These are phyloP conservation scores for Melanotus villosus DNA, from an alignment of 2,888 invertebrate genomes.

Conservation along the genomic window DNA sequence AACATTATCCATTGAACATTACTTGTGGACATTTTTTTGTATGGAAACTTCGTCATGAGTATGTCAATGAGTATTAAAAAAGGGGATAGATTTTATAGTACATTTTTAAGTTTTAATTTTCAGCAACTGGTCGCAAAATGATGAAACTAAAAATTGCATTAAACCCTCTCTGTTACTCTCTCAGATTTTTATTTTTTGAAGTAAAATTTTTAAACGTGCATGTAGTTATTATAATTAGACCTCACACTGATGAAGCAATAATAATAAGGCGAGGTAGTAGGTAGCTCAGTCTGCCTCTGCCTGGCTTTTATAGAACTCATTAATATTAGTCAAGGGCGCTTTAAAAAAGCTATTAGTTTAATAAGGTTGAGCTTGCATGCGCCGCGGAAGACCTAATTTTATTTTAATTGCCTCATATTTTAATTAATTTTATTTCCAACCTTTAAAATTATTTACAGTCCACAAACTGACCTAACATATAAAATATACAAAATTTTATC, in stretches of 20 bases:
- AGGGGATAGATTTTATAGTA: no score
- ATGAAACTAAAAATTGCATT: no score
- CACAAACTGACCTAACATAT: slow-evolving; percentile 8
- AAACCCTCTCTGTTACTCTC: no score
- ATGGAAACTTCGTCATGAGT: no score
- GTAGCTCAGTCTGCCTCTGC: slow-evolving; percentile 18
- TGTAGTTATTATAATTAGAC: slow-evolving; percentile 23
- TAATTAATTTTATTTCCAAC: slow-evolving; percentile 35
- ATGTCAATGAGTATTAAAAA: no score
- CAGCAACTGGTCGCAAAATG: no score
- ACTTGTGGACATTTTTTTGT: no score
- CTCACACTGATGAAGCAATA: slow-evolving; percentile 16
- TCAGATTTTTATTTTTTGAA: no score
- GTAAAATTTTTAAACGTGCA: no score
- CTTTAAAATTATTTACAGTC: slow-evolving; percentile 16
- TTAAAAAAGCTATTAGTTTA: slow-evolving; percentile 44
- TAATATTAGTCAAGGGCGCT: slow-evolving; percentile 40
- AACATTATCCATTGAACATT: no score
- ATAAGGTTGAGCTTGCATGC: slow-evolving; percentile 33
- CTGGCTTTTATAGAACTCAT: slow-evolving; percentile 35
- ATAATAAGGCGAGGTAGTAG: slow-evolving; percentile 27
- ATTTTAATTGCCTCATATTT: slow-evolving; percentile 37
- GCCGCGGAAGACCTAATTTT: slow-evolving; percentile 41
- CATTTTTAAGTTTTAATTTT: no score
- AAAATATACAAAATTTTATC: no score